Percentiles rank a stretch among this genome's conserved stretches.
These are phyloP conservation scores for Anabas testudineus DNA, from an alignment of 2,797 vertebrate genomes.

Conservation along the genomic window DNA sequence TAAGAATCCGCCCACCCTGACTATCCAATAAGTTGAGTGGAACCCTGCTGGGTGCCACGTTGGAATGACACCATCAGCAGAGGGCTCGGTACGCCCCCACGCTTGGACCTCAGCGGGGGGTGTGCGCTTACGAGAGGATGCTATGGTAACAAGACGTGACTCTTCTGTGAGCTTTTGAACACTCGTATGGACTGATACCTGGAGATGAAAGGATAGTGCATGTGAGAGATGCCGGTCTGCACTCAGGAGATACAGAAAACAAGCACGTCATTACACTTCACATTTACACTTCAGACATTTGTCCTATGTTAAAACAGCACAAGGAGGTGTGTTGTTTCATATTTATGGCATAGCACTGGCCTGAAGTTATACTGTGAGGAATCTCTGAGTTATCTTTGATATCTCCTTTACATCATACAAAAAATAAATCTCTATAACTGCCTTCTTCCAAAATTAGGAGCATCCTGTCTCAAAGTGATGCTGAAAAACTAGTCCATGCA, in stretches of 20 bases:
- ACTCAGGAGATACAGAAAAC: constrained; percentile 25
- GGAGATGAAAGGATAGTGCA: constrained; percentile 24
- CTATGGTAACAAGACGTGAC: constrained; percentile 66
- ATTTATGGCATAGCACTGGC: too few species aligned
- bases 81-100: constrained; percentile 47
- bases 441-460: too few species aligned
- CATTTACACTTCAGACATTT: too few species aligned
- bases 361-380: too few species aligned
- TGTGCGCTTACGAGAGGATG: constrained; percentile 50
- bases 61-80: constrained; percentile 65
- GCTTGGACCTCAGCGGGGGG: constrained; percentile 61
- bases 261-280: constrained; percentile 30
- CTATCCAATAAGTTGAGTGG: constrained; percentile 57
- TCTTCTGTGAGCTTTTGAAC: constrained; percentile 27
- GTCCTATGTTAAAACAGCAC: too few species aligned
- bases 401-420: too few species aligned
- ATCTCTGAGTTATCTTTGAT: too few species aligned
- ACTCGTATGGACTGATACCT: constrained; percentile 2
- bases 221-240: constrained; percentile 16
- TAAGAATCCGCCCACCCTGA: constrained; percentile 42
- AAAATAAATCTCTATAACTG: too few species aligned
- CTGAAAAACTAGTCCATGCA: too few species aligned
- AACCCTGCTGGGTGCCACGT: constrained; percentile 50
- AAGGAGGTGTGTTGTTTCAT: too few species aligned
- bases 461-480: too few species aligned